phyloP scores from a whole-genome alignment of 1,140 invertebrate species.

The Cydia amplana region DNA sequence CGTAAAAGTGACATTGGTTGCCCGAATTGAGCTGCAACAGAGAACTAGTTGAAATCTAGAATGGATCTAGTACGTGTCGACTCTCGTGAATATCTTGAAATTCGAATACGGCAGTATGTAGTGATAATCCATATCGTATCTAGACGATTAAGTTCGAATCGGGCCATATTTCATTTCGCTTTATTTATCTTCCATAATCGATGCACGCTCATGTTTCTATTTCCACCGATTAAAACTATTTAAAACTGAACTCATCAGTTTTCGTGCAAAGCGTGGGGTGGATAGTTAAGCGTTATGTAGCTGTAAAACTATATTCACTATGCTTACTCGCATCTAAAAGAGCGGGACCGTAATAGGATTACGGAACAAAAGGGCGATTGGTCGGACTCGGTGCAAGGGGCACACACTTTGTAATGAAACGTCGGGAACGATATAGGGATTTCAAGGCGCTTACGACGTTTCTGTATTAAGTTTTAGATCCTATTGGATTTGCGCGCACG shows the following conservation, averaged over 20 bases:
- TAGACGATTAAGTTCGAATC: no score
- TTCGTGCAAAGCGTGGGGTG: background rate
- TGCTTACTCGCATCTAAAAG: constrained; percentile 17
- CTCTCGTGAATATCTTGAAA: no score
- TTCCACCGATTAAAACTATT: background rate
- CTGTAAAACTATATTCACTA: constrained; percentile 26
- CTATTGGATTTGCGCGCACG: constrained; percentile 20
- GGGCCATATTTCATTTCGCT: no score
- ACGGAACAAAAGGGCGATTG: constrained; percentile 20
- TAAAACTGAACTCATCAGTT: background rate
- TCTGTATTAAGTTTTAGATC: background rate
- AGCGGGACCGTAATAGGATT: constrained; percentile 27
- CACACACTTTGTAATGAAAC: background rate
- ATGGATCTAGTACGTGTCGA: no score
- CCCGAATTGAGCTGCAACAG: no score
- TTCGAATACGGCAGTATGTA: no score
- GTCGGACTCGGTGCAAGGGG: background rate
- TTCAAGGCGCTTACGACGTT: background rate
- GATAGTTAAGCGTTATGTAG: background rate
- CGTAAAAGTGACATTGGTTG: no score
- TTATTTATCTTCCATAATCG: no score
- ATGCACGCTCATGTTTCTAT: no score
- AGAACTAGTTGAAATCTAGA: no score
- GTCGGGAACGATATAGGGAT: background rate
- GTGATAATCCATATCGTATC: no score